A percentile compares a stretch with the other conserved stretches of the same genome.
phyloP scores from a whole-genome alignment of 1,140 invertebrate genomes.

The Chionoecetes opilio region DNA sequence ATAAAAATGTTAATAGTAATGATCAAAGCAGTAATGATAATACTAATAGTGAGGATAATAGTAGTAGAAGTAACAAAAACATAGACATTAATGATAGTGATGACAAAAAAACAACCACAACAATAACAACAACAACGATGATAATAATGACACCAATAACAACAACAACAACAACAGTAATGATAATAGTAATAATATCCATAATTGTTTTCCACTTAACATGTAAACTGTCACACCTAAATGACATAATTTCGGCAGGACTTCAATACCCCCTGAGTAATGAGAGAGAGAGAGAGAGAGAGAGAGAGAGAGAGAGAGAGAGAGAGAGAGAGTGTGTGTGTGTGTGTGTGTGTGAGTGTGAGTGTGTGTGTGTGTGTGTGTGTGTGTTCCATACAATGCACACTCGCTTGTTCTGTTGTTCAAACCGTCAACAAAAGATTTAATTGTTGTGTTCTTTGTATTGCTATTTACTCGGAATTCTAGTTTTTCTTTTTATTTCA shows the following conservation, averaged over 20 bases:
- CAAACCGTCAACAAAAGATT: too few relatives aligned
- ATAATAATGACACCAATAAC: too few relatives aligned
- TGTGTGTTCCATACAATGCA: too few relatives aligned
- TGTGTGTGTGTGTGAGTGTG: not conserved
- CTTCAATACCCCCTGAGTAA: not conserved
- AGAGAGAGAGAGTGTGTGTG: not conserved
- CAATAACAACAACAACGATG: not conserved
- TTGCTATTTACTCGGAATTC: too few relatives aligned
- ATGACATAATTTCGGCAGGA: constrained; percentile 7
- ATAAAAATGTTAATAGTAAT: not conserved
- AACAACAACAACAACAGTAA: not conserved
- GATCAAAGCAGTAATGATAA: not conserved
- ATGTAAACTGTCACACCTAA: not conserved
- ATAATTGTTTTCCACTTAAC: not conserved
- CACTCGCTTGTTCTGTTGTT: too few relatives aligned
- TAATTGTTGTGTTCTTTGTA: too few relatives aligned
- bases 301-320: constrained; percentile 27
- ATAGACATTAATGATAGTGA: too few relatives aligned
- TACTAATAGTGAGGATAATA: not conserved
- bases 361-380: too few relatives aligned
- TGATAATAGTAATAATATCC: not conserved
- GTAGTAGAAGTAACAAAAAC: too few relatives aligned
- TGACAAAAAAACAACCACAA: not conserved
- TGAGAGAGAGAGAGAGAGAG: constrained; percentile 14
- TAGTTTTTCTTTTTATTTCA: too few relatives aligned